phyloP scores from a whole-genome alignment of 2,797 vertebrate species.

The Lagocephalus sceleratus region DNA sequence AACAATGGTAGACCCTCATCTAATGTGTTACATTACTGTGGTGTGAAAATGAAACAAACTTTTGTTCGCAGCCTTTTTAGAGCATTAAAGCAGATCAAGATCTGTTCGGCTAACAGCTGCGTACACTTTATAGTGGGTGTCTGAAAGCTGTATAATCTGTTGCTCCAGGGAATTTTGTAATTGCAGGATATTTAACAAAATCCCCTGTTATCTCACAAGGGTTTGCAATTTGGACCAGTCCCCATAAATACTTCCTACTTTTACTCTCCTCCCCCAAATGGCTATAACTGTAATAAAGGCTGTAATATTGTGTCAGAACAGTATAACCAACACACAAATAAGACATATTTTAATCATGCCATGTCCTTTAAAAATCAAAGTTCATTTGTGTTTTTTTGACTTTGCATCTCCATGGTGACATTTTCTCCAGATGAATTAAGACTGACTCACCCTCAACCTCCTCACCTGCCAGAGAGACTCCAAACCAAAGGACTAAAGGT shows the following conservation, averaged over 20 bases:
- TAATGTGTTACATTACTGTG: too few relatives aligned
- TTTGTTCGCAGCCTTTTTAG: neutral
- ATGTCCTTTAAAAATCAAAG: slow-evolving; percentile 62
- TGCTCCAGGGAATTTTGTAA: slow-evolving; percentile 50
- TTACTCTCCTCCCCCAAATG: slow-evolving; percentile 11
- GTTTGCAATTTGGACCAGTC: slow-evolving; percentile 43
- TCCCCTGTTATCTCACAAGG: slow-evolving; percentile 41
- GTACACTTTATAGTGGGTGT: slow-evolving; percentile 36
- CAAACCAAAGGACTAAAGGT: slow-evolving; percentile 48
- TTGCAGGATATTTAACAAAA: slow-evolving; percentile 64
- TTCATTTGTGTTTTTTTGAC: slow-evolving; percentile 63
- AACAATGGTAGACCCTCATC: too few relatives aligned
- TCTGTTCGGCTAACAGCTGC: slow-evolving; percentile 29
- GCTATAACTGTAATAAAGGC: slow-evolving; percentile 23
- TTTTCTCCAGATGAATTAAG: slow-evolving; percentile 56
- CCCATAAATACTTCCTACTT: slow-evolving; percentile 8
- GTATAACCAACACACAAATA: too few relatives aligned
- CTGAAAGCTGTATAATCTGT: slow-evolving; percentile 56
- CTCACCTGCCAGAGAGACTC: too few relatives aligned
- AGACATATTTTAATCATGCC: slow-evolving; percentile 41
- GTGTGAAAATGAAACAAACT: too few relatives aligned
- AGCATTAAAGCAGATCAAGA: slow-evolving; percentile 25
- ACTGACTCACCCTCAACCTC: slow-evolving; percentile 54
- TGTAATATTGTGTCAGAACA: slow-evolving; percentile 13
- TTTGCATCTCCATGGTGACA: slow-evolving; percentile 58